A percentile compares a stretch with the other conserved stretches of the same genome.
Evolutionary conservation across 2,797 vertebrate species (phyloP).

Genomic region (Spinus pinus): DNA sequence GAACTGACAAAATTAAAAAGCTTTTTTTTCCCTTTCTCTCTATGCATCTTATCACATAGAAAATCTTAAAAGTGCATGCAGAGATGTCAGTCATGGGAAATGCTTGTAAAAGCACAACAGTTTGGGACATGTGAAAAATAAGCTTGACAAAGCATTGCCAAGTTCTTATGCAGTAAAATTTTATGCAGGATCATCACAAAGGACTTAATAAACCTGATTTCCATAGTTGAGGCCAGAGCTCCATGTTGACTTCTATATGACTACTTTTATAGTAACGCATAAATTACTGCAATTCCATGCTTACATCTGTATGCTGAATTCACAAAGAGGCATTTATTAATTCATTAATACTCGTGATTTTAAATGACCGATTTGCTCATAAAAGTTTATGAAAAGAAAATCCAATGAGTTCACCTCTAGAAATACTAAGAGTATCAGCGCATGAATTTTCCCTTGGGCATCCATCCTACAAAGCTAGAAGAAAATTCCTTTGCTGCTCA

Average conservation of each 20-base stretch:
- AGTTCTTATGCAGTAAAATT: not conserved
- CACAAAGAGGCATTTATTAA: not conserved
- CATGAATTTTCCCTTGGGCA: not conserved
- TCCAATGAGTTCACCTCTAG: not conserved
- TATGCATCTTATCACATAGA: not conserved
- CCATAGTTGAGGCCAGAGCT: not conserved
- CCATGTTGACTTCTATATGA: not conserved
- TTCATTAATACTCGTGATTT: slow-evolving; percentile 9
- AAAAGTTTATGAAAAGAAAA: not conserved
- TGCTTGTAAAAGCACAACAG: not conserved
- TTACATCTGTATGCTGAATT: not conserved
- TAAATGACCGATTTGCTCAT: not conserved
- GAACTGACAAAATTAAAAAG: not conserved
- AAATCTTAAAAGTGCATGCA: not conserved
- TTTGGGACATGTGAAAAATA: not conserved
- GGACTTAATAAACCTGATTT: not conserved
- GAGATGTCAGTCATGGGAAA: not conserved
- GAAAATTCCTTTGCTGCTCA: not conserved
- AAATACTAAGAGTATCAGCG: not conserved
- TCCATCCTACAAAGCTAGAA: not conserved
- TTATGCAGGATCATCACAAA: not conserved
- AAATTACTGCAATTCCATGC: not conserved
- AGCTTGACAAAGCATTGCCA: not conserved
- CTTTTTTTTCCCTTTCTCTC: not conserved
- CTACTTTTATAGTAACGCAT: not conserved